Base-by-base conservation (phyloP, 2,888 invertebrate genomes). In the Toxonevra muliebris region DNA sequence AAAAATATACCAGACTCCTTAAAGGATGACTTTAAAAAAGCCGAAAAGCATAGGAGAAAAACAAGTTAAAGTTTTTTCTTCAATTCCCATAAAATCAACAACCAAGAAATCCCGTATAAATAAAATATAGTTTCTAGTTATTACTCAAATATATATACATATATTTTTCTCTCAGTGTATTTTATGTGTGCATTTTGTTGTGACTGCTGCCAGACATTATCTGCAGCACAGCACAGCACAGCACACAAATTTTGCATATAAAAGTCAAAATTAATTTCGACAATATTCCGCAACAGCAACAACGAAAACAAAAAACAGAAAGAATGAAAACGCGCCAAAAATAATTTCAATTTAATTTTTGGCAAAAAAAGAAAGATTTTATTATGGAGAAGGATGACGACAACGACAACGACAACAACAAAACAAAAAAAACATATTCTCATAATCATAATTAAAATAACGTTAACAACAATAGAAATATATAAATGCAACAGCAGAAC, bases 401-500 rank as follows among this genome's bases (percentile, higher is more conserved):
- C 8, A 7, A 15, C 50, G 15, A 48, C 50, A 7, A 48, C 50
- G 15, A 15, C 50, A 48, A 48, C 50, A 48, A 48, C 50, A 48
- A 48, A n/a, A 48, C 8, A 48, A 48, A 4, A 48, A 48, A n/a
- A 48, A 48, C n/a, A 13, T 15, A 48, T 48, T 48, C 50, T n/a
- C 50, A 48, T 48, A 48, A 48, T n/a, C 15, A 48, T 48, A 48
- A 48, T 48, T 15, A 48, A 15, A 48, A 48, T 48, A 48, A 48
- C 50, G 50, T 48, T 48, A 48, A 48, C 50, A 48, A n/a, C 13
- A 15, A 48, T 48, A 48, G 50, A 48, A 48, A 48, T n/a, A 15
- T 48, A 15, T 8, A 48, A 48, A n/a, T 48, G 50, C 13, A 15
- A 15, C 50, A 48, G 15, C 30, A 30, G 30, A 2, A 30, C 30